A percentile compares a stretch with the other conserved stretches of the same genome.
These are phyloP conservation scores for Dendronephthya gigantea DNA, from an alignment of 64 coral and sea anemone genomes.

Conservation along the genomic window DNA sequence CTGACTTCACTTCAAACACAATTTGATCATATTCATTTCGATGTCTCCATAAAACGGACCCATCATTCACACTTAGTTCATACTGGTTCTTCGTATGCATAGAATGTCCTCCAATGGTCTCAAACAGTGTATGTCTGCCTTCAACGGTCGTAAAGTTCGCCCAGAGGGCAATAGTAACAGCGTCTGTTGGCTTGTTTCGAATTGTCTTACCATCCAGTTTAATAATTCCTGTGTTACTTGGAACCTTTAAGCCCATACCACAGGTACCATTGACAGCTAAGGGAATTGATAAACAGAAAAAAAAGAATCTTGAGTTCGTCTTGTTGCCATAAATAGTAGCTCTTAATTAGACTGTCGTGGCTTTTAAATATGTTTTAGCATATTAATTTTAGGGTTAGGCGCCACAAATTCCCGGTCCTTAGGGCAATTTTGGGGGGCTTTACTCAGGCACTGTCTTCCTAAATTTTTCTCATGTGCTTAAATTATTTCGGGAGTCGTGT, in stretches of 20 bases:
- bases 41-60: constrained; percentile 70
- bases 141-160: constrained; percentile 56
- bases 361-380: too few relatives aligned
- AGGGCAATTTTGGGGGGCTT: too few relatives aligned
- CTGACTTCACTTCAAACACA: constrained; percentile 65
- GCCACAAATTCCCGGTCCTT: too few relatives aligned
- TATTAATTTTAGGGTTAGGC: too few relatives aligned
- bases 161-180: constrained; percentile 76
- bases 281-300: not conserved
- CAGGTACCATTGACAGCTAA: constrained; percentile 68
- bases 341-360: too few relatives aligned
- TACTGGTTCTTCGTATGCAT: constrained; percentile 85
- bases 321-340: too few relatives aligned
- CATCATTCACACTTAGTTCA: constrained; percentile 51
- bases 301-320: not conserved
- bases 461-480: too few relatives aligned
- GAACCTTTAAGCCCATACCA: constrained; percentile 58
- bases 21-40: constrained; percentile 62
- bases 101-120: constrained; percentile 85
- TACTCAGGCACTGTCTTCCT: too few relatives aligned
- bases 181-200: constrained; percentile 85
- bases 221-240: constrained; percentile 45
- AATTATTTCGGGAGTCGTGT: too few relatives aligned
- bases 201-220: constrained; percentile 85
- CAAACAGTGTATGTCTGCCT: constrained; percentile 66